Percentiles rank a stretch among this genome's conserved stretches.
Evolutionary conservation across 2,113 vertebrate genomes (phyloP).

Genomic region (Pantherophis guttatus): DNA sequence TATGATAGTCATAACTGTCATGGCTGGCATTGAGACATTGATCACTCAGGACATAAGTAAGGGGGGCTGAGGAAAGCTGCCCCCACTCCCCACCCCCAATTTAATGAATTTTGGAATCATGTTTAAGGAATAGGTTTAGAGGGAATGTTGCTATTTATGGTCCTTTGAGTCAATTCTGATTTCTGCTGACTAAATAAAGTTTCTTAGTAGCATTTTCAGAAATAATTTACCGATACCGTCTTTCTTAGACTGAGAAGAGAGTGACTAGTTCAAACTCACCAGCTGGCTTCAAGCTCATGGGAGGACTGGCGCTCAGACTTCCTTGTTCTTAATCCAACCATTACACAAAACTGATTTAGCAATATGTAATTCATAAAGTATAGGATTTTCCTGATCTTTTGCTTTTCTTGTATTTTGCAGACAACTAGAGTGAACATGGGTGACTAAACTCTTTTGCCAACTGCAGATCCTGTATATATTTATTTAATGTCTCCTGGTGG

Average conservation of each 20-base stretch:
- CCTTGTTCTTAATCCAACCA: background rate
- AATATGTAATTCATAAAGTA: background rate
- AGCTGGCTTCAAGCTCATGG: background rate
- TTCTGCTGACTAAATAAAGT: background rate
- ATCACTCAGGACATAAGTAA: background rate
- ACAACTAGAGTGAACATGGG: conserved; percentile 99
- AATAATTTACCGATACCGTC: background rate
- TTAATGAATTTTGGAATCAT: background rate
- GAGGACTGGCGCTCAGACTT: background rate
- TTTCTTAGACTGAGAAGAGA: background rate
- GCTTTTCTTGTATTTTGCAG: conserved; percentile 67
- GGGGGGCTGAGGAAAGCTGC: background rate
- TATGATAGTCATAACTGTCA: background rate
- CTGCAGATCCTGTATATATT: conserved; percentile 69
- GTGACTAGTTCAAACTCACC: background rate
- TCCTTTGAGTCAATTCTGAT: background rate
- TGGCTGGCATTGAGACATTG: background rate
- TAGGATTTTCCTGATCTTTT: conserved; percentile 19
- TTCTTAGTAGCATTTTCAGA: background rate
- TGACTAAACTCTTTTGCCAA: conserved; percentile 70
- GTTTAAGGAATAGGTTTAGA: background rate
- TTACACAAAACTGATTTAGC: background rate
- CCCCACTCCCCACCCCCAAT: background rate
- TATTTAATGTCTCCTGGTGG: conserved; percentile 72
- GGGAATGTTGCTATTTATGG: background rate